These are phyloP conservation scores for Lampropteryx suffumata DNA, from an alignment of 2,888 invertebrate genomes.

Conservation along the genomic window DNA sequence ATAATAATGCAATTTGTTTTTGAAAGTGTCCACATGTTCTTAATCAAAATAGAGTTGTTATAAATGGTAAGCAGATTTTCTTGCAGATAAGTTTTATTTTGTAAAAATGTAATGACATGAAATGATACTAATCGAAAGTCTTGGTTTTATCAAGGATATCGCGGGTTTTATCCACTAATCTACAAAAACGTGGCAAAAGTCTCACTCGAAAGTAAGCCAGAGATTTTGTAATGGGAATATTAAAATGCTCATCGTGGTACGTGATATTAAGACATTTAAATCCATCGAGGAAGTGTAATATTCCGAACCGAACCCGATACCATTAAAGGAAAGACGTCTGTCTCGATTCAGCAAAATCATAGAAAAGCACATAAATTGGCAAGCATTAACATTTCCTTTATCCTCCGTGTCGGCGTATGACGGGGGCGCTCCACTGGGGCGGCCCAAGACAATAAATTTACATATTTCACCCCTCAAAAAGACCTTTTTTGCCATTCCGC, in stretches of 20 bases:
- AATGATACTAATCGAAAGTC: no score
- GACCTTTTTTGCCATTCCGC: slow-evolving; percentile 83
- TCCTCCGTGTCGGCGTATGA: slow-evolving; percentile 82
- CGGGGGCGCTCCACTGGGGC: slow-evolving; percentile 72
- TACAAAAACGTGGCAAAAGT: no score
- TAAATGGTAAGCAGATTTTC: no score
- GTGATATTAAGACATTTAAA: not conserved
- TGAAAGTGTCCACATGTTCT: slow-evolving; percentile 29
- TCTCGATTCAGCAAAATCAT: slow-evolving; percentile 81
- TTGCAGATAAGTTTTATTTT: no score
- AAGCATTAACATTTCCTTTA: slow-evolving; percentile 83
- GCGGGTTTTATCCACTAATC: no score
- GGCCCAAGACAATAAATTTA: slow-evolving; percentile 84
- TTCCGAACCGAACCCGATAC: slow-evolving; percentile 41
- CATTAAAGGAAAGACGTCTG: slow-evolving; percentile 71
- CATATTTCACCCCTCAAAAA: slow-evolving; percentile 83
- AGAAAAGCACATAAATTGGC: slow-evolving; percentile 83
- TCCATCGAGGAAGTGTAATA: slow-evolving; percentile 4
- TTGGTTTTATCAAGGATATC: no score
- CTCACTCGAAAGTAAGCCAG: no score
- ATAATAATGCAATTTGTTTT: slow-evolving; percentile 37
- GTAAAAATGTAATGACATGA: no score
- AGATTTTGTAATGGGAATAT: no score
- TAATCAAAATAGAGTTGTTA: slow-evolving; percentile 1
- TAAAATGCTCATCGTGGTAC: no score